Percentiles rank a stretch among this genome's conserved stretches.
Conservation (phyloP, 2,113 vertebrate species). For the Erythrocebus patas region DNA sequence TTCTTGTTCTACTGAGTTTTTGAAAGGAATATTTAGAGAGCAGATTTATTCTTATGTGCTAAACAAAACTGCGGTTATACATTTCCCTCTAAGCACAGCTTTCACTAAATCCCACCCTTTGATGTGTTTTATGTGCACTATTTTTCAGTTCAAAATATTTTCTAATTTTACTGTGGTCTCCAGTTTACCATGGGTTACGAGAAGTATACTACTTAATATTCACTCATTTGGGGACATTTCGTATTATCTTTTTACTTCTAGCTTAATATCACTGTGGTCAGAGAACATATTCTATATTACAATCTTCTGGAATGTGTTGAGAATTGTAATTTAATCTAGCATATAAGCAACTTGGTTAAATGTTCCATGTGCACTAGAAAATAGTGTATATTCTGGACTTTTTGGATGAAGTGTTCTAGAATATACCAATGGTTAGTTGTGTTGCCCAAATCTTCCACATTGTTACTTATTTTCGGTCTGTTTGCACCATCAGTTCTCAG, state of each 20-base stretch:
- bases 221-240: neutral
- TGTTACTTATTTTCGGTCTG: neutral
- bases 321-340: neutral
- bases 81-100: neutral
- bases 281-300: neutral
- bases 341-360: neutral
- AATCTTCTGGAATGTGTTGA: neutral
- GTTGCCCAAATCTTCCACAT: neutral
- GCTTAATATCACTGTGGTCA: neutral
- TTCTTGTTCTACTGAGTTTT: neutral
- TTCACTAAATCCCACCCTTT: neutral
- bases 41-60: neutral
- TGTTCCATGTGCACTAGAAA: neutral
- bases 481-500: neutral
- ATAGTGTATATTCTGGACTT: neutral
- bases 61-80: neutral
- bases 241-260: neutral
- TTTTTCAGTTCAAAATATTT: slow-evolving; percentile 13
- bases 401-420: neutral
- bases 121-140: neutral
- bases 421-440: neutral
- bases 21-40: neutral
- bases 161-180: neutral
- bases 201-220: neutral
- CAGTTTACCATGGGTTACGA: neutral